Base-by-base conservation (phyloP, 2,888 invertebrate species). In the Thereva unica region DNA sequence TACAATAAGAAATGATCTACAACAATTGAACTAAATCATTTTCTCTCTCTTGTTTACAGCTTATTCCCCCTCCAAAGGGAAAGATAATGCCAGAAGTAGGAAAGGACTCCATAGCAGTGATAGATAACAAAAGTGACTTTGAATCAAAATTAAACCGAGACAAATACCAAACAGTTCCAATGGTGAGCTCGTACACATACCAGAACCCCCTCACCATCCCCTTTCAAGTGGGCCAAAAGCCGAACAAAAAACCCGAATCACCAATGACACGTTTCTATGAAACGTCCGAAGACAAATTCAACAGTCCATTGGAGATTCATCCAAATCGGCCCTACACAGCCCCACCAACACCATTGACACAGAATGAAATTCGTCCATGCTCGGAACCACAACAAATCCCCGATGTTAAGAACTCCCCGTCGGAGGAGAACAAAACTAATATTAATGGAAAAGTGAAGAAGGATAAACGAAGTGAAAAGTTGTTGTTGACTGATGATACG, bases 1-100 rank as follows among this genome's bases (percentile, higher is more conserved):
- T n/a, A n/a, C n/a, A n/a, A n/a, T n/a, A n/a, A n/a, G n/a, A n/a
- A n/a, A n/a, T n/a, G n/a, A 9, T 42, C 42, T 42, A 42, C 2
- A 42, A 42, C 42, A 42, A 23, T 49, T n/a, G n/a, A 49, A 34
- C 6, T 52, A 52, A 35, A 9, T 55, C 3, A 41, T 55, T 8
- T 44, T 5, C 45, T 40, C 56, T 10, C 10, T 10, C 35, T 49
- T 61, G 4, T 41, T 67, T 49, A 4, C 55, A 55, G 56, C 12
- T 40, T n/a, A 77, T 23, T 37, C 37, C 23, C 49, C 64, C 34
- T 41, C 6, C 53, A 53, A 37, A 64, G 52, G 52, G 53, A 53
- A 42, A 44, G 12, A 64, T 53, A 55, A 80, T 80, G 80, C 80
- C 79, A 75, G 79, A 80, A 78, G 76, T 78, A 74, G 80, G 79